Conservation (phyloP, 1,140 invertebrate species). For the Drosophila virilis region DNA sequence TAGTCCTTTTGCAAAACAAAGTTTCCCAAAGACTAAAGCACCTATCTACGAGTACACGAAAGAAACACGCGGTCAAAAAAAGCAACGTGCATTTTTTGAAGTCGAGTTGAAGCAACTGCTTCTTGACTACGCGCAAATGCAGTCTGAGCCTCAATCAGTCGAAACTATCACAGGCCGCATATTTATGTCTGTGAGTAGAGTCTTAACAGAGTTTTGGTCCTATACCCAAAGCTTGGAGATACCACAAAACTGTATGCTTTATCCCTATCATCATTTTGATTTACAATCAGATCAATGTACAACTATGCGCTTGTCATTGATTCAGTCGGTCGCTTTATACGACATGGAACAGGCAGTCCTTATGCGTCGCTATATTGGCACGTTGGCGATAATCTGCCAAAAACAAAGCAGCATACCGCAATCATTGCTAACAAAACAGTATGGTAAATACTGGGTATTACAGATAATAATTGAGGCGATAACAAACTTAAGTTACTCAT, state of each 20-base stretch:
- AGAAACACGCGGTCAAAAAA: slow-evolving; percentile 27
- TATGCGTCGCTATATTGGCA: slow-evolving; percentile 68
- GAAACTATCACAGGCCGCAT: slow-evolving; percentile 27
- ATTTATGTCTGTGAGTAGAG: slow-evolving; percentile 53
- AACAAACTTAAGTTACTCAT: slow-evolving; percentile 62
- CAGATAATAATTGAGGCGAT: slow-evolving; percentile 62
- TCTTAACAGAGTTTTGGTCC: slow-evolving; percentile 64
- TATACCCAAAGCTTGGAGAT: slow-evolving; percentile 58
- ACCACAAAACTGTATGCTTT: slow-evolving; percentile 55
- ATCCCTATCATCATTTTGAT: slow-evolving; percentile 53
- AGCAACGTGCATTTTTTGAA: slow-evolving; percentile 58
- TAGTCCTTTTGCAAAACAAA: background rate
- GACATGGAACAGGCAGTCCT: slow-evolving; percentile 50
- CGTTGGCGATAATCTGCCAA: slow-evolving; percentile 62
- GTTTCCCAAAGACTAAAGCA: background rate
- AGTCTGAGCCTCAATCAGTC: slow-evolving; percentile 27
- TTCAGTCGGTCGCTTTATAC: slow-evolving; percentile 45
- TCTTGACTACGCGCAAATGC: slow-evolving; percentile 55
- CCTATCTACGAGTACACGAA: slow-evolving; percentile 22
- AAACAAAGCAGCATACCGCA: slow-evolving; percentile 31
- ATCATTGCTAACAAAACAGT: slow-evolving; percentile 44
- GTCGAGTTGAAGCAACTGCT: slow-evolving; percentile 64
- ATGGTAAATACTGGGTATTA: slow-evolving; percentile 51
- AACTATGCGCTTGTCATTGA: slow-evolving; percentile 16
- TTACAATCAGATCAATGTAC: slow-evolving; percentile 28